Conservation (phyloP, 1,140 invertebrate genomes). For the Acromyrmex heyeri region DNA sequence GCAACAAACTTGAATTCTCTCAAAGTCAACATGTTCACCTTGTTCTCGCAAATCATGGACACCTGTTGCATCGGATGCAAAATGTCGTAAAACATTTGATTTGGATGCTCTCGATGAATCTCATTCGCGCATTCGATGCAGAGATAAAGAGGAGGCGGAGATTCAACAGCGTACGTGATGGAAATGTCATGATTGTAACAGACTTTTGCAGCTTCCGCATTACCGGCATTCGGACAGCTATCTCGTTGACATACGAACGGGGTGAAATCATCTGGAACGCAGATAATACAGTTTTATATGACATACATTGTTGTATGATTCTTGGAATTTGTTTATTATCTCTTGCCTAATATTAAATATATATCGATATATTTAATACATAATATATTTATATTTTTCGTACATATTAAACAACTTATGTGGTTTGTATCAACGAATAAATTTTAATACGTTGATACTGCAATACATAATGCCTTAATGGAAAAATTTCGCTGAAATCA, state of each 20-base stretch:
- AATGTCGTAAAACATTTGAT: slow-evolving; percentile 96
- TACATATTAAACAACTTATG: too few species aligned
- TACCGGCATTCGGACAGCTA: slow-evolving; percentile 93
- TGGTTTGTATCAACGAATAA: too few species aligned
- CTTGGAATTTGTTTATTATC: neutral
- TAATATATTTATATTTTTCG: too few species aligned
- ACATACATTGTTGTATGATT: neutral
- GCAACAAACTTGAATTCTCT: neutral
- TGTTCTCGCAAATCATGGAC: slow-evolving; percentile 98
- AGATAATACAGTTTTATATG: neutral
- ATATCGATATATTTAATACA: neutral
- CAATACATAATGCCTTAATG: too few species aligned
- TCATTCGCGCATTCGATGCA: slow-evolving; percentile 99
- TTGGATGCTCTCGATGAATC: slow-evolving; percentile 93
- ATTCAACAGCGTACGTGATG: slow-evolving; percentile 93
- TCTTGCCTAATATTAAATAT: neutral
- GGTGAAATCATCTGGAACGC: slow-evolving; percentile 89
- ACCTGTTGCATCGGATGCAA: slow-evolving; percentile 98
- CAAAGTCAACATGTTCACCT: slow-evolving; percentile 88
- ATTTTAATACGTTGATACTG: too few species aligned
- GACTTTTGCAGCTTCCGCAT: slow-evolving; percentile 96
- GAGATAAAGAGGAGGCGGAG: slow-evolving; percentile 97
- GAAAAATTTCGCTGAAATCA: too few species aligned
- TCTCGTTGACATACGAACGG: slow-evolving; percentile 95
- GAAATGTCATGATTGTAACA: slow-evolving; percentile 95